Conservation (phyloP, 1,140 invertebrate species). For the Chymomyza costata region DNA sequence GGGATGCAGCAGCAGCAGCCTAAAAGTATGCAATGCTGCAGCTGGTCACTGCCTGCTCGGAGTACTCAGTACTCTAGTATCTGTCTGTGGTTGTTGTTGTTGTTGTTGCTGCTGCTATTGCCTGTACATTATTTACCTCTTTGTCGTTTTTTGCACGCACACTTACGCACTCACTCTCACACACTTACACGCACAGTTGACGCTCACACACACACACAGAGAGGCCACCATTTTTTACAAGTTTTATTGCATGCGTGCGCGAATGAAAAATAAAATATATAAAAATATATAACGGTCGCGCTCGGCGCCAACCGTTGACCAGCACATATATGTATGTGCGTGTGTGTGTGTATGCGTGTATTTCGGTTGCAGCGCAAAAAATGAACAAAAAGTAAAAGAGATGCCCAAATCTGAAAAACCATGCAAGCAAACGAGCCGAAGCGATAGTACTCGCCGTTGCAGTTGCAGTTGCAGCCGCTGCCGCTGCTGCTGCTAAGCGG, state of each 20-base stretch:
- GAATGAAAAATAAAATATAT: conserved; percentile 73
- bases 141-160: conserved; percentile 56
- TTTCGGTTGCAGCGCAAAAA: conserved; percentile 55
- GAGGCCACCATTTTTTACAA: conserved; percentile 51
- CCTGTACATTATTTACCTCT: conserved; percentile 70
- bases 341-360: not conserved
- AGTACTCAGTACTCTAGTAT: not conserved
- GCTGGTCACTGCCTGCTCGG: conserved; percentile 36
- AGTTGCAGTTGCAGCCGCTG: not conserved
- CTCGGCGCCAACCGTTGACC: conserved; percentile 45
- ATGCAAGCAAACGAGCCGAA: conserved; percentile 66
- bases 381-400: conserved; percentile 72
- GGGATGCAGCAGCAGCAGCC: too few relatives aligned
- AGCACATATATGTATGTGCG: conserved; percentile 6
- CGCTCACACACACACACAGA: too few relatives aligned
- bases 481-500: not conserved
- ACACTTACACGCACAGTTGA: conserved; percentile 9
- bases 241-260: conserved; percentile 73
- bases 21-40: conserved; percentile 65
- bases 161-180: not conserved
- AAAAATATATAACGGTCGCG: conserved; percentile 73
- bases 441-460: conserved; percentile 36
- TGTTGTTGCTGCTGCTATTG: conserved; percentile 1
- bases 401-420: conserved; percentile 67
- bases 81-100: not conserved